phyloP scores from a whole-genome alignment of 2,797 vertebrate genomes.

The Oryzias sinensis region DNA sequence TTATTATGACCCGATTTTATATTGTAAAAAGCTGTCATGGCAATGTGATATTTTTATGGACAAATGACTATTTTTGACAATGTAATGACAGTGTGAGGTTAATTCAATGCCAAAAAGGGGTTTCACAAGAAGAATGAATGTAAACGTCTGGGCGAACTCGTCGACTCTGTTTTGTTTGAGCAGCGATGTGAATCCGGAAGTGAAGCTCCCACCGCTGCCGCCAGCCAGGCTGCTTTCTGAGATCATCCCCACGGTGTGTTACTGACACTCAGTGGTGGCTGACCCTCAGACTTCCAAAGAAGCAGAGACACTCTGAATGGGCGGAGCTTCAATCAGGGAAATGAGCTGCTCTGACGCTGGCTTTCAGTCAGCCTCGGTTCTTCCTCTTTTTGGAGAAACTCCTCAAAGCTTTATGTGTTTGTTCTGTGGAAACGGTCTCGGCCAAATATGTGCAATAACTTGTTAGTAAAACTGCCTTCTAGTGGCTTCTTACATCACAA shows the following conservation, averaged over 20 bases:
- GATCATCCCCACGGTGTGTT: conserved; percentile 28
- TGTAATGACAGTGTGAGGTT: conserved; percentile 3
- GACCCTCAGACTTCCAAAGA: conserved; percentile 10
- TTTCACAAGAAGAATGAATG: conserved; percentile 36
- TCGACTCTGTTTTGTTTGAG: conserved; percentile 8
- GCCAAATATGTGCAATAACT: conserved; percentile 7
- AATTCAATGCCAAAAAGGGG: conserved; percentile 23
- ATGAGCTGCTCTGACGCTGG: conserved; percentile 1
- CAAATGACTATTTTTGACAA: conserved; percentile 30
- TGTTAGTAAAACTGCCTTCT: conserved; percentile 1
- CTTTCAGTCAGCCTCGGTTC: neutral
- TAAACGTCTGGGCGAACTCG: conserved; percentile 16
- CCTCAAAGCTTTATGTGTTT: neutral
- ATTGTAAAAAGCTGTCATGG: conserved; percentile 18
- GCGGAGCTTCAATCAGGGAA: conserved; percentile 3
- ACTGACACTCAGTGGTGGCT: conserved; percentile 65
- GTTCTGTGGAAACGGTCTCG: conserved; percentile 6
- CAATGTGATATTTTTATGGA: conserved; percentile 10
- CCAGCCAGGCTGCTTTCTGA: conserved; percentile 8
- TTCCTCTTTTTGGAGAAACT: conserved; percentile 21
- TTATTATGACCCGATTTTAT: conserved; percentile 24
- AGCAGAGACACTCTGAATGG: conserved; percentile 7
- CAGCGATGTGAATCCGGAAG: conserved; percentile 13
- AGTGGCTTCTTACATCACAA: neutral
- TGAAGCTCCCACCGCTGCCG: conserved; percentile 3